These are phyloP conservation scores for Styela clava DNA, from an alignment of 23 tunicate species.

Conservation along the genomic window DNA sequence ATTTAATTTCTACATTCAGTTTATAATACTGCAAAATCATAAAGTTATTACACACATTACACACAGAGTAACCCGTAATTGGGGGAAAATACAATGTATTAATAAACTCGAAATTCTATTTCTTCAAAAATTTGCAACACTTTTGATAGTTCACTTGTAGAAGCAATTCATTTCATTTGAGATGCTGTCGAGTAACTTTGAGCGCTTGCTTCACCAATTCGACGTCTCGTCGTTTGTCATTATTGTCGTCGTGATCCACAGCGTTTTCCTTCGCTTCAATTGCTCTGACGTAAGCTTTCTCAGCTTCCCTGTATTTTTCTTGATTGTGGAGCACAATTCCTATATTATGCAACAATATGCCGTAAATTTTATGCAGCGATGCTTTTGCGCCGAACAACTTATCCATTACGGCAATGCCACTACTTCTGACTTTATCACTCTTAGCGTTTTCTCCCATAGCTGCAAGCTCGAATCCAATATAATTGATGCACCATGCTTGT, in stretches of 20 bases:
- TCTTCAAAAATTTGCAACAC: too few relatives aligned
- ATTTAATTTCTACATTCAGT: too few relatives aligned
- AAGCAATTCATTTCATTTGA: too few relatives aligned
- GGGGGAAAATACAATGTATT: too few relatives aligned
- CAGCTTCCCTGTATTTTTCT: not conserved
- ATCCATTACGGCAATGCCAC: not conserved
- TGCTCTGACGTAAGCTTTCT: not conserved
- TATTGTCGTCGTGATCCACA: not conserved
- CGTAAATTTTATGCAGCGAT: not conserved
- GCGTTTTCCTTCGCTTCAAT: constrained; percentile 10
- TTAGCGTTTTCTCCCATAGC: not conserved
- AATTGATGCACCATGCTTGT: not conserved
- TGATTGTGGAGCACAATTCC: constrained; percentile 11
- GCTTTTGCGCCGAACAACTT: constrained; percentile 9
- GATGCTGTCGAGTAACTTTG: not conserved
- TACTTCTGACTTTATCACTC: not conserved
- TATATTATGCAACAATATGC: constrained; percentile 1
- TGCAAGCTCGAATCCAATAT: not conserved
- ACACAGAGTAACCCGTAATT: too few relatives aligned
- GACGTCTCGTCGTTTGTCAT: not conserved
- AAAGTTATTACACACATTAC: too few relatives aligned
- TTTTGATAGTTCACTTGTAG: too few relatives aligned
- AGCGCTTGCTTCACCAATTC: not conserved
- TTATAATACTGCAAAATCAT: too few relatives aligned
- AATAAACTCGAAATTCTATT: too few relatives aligned